These are phyloP conservation scores for Magallana ariakensis DNA, from an alignment of 1,140 invertebrate species.

Conservation along the genomic window DNA sequence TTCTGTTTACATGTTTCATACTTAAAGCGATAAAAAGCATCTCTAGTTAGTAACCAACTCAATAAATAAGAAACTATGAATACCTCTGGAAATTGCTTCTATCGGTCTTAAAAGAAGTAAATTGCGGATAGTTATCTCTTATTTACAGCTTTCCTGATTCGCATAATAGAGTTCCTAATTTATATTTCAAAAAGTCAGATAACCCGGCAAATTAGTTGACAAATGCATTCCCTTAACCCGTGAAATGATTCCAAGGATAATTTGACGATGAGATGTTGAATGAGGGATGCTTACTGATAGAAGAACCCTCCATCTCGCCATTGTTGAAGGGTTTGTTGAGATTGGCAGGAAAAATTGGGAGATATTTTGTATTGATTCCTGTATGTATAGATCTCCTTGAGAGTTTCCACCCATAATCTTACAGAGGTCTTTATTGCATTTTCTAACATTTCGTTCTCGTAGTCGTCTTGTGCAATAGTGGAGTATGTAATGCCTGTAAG, in stretches of 20 bases:
- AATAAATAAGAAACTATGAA: slow-evolving; percentile 18
- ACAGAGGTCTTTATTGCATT: slow-evolving; percentile 18
- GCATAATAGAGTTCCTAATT: slow-evolving; percentile 24
- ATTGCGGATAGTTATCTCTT: slow-evolving; percentile 18
- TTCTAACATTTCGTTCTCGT: background rate
- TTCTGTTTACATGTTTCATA: background rate
- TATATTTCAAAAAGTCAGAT: slow-evolving; percentile 24
- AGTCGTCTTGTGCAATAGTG: background rate
- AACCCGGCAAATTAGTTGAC: slow-evolving; percentile 25
- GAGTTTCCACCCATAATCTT: slow-evolving; percentile 5
- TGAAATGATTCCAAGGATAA: slow-evolving; percentile 3
- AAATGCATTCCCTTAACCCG: slow-evolving; percentile 19
- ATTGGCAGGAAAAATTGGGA: slow-evolving; percentile 17
- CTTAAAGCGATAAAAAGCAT: background rate
- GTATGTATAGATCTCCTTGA: slow-evolving; percentile 6
- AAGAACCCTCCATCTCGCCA: slow-evolving; percentile 16
- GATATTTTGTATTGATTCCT: slow-evolving; percentile 32
- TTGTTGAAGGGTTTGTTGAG: background rate
- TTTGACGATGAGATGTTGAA: background rate
- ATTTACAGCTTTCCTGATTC: background rate
- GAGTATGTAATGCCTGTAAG: slow-evolving; percentile 12
- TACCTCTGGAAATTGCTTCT: background rate
- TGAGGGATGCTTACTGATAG: slow-evolving; percentile 4
- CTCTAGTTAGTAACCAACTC: background rate
- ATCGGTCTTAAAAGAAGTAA: background rate